phyloP scores from a whole-genome alignment of 2,113 vertebrate genomes.

The Cyanoderma ruficeps region DNA sequence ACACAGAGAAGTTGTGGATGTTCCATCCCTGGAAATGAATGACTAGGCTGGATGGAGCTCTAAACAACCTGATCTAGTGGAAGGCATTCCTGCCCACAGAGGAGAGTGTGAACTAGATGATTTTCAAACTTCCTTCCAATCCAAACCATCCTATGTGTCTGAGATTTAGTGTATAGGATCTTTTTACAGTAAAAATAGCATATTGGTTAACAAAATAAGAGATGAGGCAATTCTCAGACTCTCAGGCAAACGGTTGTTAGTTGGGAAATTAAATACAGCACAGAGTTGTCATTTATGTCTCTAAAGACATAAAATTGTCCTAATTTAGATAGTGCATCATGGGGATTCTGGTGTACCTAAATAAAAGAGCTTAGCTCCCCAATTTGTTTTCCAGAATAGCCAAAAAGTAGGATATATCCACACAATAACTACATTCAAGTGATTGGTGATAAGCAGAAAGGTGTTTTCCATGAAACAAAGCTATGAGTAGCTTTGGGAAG shows the following conservation, averaged over 20 bases:
- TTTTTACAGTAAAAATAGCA: background rate
- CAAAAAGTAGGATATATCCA: background rate
- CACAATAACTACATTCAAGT: background rate
- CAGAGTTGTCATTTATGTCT: background rate
- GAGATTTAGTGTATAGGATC: background rate
- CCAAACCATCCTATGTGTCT: background rate
- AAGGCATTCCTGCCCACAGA: background rate
- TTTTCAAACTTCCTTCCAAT: background rate
- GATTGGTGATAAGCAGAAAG: background rate
- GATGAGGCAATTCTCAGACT: background rate
- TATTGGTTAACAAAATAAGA: background rate
- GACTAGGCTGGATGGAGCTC: background rate
- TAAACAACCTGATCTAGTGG: background rate
- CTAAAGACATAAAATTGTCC: background rate
- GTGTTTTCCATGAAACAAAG: background rate
- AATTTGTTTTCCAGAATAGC: background rate
- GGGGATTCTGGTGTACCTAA: background rate
- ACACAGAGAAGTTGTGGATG: background rate
- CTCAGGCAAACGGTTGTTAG: background rate
- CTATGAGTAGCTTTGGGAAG: background rate
- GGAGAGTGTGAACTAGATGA: background rate
- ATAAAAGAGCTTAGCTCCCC: background rate
- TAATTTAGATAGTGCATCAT: background rate
- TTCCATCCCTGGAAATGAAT: background rate
- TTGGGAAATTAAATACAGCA: background rate